Base-by-base conservation (phyloP, 2,888 invertebrate genomes). In the Dynastes maya region DNA sequence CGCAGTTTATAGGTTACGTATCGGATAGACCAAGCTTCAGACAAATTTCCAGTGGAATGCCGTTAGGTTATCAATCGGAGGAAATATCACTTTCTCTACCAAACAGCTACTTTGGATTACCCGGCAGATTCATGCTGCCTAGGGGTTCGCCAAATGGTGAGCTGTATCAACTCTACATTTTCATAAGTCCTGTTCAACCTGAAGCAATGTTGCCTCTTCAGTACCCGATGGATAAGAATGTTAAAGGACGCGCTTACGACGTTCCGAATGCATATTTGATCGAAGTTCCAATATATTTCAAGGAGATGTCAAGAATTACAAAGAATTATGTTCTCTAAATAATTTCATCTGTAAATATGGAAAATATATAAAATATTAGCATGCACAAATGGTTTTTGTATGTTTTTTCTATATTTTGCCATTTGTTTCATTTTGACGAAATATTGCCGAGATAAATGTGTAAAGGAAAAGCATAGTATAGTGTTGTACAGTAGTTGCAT, bases 211-310 rank as follows among this genome's bases (percentile, higher is more conserved):
- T 91, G 86, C 91, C 94, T 67, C 90, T 93, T 89, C 11, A 2
- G 11, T 58, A 22, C n/a, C 55, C 55, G 0, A n/a, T 58, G 22
- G 55, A 58, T 22, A 58, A 9, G 22, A 22, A 22, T 22, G 55
- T 16, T 58, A 58, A 22, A 22, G 8, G 8, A 16, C 55, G n/a
- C 80, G 94, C 92, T 90, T 90, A 90, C 82, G 22, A 72, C 13
- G 92, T 92, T 27, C 91, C 93, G 58, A 95, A 95, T 89, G 92
- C 92, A 89, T 91, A 90, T 87, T 92, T 93, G 86, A 90, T 93
- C 82, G 93, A 93, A 82, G 90, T 92, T 2, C 89, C 89, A 81
- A 90, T 94, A 84, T 94, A 91, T 16, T 67, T 67, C 5, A 67
- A 67, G 45, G 65, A 67, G 40, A 22, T 16, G 16, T 45, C 22